A percentile compares a stretch with the other conserved stretches of the same genome.
These are phyloP conservation scores for Betta splendens DNA, from an alignment of 2,797 vertebrate species.

Conservation along the genomic window DNA sequence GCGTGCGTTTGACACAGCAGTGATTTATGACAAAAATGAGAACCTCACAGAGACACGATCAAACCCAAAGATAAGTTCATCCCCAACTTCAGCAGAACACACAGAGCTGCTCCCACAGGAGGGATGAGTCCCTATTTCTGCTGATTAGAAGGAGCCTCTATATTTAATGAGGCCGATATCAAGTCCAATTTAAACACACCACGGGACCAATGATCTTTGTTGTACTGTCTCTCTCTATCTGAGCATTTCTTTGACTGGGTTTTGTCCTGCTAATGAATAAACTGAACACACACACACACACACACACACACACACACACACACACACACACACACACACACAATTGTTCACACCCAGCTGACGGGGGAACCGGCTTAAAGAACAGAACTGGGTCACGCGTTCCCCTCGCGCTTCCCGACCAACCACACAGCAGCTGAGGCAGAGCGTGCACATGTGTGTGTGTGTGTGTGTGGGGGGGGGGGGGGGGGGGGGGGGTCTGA, in stretches of 20 bases:
- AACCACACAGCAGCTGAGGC: slow-evolving; percentile 44
- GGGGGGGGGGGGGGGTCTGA: slow-evolving; percentile 31
- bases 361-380: slow-evolving; percentile 41
- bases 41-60: background rate
- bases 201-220: background rate
- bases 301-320: background rate
- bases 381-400: slow-evolving; percentile 68
- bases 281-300: no score
- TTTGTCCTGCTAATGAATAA: no score
- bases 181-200: slow-evolving; percentile 15
- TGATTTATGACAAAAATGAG: background rate
- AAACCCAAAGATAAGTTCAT: slow-evolving; percentile 7
- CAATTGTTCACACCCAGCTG: slow-evolving; percentile 52
- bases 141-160: slow-evolving; percentile 17
- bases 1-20: background rate
- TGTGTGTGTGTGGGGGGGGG: no score
- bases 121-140: slow-evolving; percentile 10
- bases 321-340: no score
- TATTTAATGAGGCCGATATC: slow-evolving; percentile 21
- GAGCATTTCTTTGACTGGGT: background rate
- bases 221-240: slow-evolving; percentile 8
- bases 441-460: slow-evolving; percentile 32
- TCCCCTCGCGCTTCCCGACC: slow-evolving; percentile 35
- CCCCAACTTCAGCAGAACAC: slow-evolving; percentile 7
- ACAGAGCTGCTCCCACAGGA: slow-evolving; percentile 13